phyloP scores from a whole-genome alignment of 92 coral and sea anemone species.

The Blastomussa wellsi region DNA sequence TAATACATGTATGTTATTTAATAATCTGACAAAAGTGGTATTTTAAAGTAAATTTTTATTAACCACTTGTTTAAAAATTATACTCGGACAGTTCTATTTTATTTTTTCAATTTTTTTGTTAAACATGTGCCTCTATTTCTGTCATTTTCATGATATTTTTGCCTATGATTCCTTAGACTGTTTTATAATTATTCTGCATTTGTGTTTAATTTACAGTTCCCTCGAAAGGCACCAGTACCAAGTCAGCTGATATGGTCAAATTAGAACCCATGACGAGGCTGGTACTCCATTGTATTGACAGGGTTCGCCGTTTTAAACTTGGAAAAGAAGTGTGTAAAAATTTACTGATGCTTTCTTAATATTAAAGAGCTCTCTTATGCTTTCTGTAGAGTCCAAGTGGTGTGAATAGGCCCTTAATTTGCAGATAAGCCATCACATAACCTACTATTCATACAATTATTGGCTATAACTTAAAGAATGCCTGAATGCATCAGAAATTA shows the following conservation, averaged over 20 bases:
- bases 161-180: not conserved
- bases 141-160: not conserved
- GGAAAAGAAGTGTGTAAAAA: slow-evolving; percentile 83
- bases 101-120: too few relatives aligned
- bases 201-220: slow-evolving; percentile 48
- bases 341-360: too few relatives aligned
- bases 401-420: too few relatives aligned
- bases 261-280: slow-evolving; percentile 90
- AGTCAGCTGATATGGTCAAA: slow-evolving; percentile 84
- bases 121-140: too few relatives aligned
- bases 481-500: not conserved
- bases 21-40: not conserved
- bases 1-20: not conserved
- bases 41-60: too few relatives aligned
- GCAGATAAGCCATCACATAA: too few relatives aligned
- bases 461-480: too few relatives aligned
- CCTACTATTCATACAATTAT: too few relatives aligned
- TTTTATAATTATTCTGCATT: not conserved
- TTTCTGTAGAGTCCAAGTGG: not conserved
- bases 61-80: too few relatives aligned
- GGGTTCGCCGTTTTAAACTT: slow-evolving; percentile 86
- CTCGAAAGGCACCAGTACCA: slow-evolving; percentile 80
- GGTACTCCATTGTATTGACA: slow-evolving; percentile 89
- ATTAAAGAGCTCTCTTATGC: not conserved
- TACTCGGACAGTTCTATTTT: too few relatives aligned